phyloP scores from a whole-genome alignment of 2,113 vertebrate genomes.

The Sylvilagus bachmani region DNA sequence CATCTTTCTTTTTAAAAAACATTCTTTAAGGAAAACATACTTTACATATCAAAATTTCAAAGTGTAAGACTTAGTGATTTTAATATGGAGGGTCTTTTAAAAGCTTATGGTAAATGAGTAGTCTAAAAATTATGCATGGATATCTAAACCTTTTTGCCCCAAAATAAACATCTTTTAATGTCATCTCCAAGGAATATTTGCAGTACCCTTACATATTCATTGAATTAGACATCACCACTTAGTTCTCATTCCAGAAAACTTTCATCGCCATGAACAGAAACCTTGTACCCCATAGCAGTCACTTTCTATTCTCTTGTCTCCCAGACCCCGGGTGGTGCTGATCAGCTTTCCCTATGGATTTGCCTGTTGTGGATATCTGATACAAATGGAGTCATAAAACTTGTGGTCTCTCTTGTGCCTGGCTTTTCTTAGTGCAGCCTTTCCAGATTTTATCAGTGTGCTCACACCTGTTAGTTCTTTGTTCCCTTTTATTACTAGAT shows the following conservation, averaged over 20 bases:
- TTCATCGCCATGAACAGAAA: background rate
- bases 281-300: background rate
- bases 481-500: background rate
- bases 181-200: too few relatives aligned
- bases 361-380: background rate
- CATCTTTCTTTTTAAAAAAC: conserved; percentile 48
- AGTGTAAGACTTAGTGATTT: background rate
- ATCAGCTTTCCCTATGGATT: background rate
- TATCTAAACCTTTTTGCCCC: too few relatives aligned
- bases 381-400: background rate
- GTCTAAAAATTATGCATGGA: too few relatives aligned
- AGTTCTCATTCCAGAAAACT: background rate
- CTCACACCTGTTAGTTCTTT: too few relatives aligned
- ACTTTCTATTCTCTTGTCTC: background rate
- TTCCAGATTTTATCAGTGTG: background rate
- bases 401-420: background rate
- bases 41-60: background rate
- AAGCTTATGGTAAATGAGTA: too few relatives aligned
- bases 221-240: background rate
- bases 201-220: background rate
- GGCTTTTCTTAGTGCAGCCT: background rate
- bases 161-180: too few relatives aligned
- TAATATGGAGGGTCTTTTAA: background rate
- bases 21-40: background rate
- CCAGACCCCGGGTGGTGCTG: background rate